phyloP scores from a whole-genome alignment of 2,888 invertebrate species.

The Perizoma flavofasciatum region DNA sequence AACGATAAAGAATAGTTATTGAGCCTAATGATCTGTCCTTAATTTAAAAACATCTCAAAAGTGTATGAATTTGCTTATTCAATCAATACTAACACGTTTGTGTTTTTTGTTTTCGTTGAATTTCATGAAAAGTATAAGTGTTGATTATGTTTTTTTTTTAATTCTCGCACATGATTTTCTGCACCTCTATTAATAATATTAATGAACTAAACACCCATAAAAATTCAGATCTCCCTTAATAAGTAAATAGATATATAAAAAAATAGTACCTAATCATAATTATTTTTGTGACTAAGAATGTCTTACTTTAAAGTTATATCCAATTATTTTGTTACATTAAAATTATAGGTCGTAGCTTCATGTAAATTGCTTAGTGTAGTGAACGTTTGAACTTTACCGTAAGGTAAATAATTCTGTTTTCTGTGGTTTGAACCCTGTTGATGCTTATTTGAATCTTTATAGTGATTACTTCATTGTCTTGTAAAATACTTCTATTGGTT shows the following conservation, averaged over 20 bases:
- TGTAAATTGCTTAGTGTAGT: constrained; percentile 56
- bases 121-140: constrained; percentile 15
- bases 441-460: constrained; percentile 36
- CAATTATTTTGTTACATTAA: constrained; percentile 45
- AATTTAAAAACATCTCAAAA: constrained; percentile 31
- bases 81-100: constrained; percentile 27
- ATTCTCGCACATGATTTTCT: constrained; percentile 25
- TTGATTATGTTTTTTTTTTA: constrained; percentile 7
- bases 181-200: constrained; percentile 17
- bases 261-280: constrained; percentile 30
- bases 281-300: constrained; percentile 49
- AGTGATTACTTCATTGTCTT: constrained; percentile 43
- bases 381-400: constrained; percentile 9
- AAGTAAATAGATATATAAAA: constrained; percentile 38
- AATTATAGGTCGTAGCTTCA: constrained; percentile 50
- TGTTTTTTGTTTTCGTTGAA: constrained; percentile 28
- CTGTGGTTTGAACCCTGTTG: constrained; percentile 7
- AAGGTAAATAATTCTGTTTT: too few species aligned
- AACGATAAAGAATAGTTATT: constrained; percentile 27
- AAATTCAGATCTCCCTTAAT: constrained; percentile 44
- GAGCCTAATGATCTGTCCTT: constrained; percentile 11
- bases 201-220: constrained; percentile 27
- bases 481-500: constrained; percentile 48
- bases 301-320: constrained; percentile 47
- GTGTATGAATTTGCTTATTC: constrained; percentile 33